A percentile compares a stretch with the other conserved stretches of the same genome.
Evolutionary conservation across 2,113 vertebrate genomes (phyloP).

Genomic region (Chloroceryle aenea): DNA sequence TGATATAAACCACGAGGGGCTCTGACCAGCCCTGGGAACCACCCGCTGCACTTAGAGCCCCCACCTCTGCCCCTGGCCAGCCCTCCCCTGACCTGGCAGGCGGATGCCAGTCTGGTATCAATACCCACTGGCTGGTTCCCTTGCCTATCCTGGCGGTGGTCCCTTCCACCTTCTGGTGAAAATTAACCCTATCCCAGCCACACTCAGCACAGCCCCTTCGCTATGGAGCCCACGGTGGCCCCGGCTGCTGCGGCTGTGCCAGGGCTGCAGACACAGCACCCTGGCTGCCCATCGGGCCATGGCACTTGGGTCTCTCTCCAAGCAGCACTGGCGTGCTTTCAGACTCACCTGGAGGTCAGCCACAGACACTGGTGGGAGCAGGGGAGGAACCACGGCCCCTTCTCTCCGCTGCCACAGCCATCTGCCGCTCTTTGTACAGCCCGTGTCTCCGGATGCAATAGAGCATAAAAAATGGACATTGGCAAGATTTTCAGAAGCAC

Average conservation of each 20-base stretch:
- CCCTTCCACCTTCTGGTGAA: neutral
- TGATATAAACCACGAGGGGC: neutral
- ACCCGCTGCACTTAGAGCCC: neutral
- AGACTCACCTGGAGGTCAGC: neutral
- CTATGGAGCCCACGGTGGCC: accelerated
- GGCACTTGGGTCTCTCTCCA: accelerated
- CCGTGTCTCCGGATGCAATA: neutral
- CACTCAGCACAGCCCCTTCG: neutral
- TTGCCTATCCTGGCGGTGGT: neutral
- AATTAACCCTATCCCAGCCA: neutral
- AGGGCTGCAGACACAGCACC: neutral
- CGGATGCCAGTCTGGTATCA: neutral
- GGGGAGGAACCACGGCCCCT: neutral
- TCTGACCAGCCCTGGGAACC: neutral
- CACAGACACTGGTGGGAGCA: neutral
- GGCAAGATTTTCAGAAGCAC: neutral
- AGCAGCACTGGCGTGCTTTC: neutral
- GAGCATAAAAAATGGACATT: neutral
- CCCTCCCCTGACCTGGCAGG: neutral
- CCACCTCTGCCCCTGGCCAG: neutral
- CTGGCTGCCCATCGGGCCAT: accelerated
- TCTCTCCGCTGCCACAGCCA: neutral
- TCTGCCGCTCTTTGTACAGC: neutral
- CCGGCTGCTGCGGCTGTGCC: accelerated
- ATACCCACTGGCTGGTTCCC: neutral